Base-by-base conservation (phyloP, 2,797 vertebrate species). In the Ibycter americanus region DNA sequence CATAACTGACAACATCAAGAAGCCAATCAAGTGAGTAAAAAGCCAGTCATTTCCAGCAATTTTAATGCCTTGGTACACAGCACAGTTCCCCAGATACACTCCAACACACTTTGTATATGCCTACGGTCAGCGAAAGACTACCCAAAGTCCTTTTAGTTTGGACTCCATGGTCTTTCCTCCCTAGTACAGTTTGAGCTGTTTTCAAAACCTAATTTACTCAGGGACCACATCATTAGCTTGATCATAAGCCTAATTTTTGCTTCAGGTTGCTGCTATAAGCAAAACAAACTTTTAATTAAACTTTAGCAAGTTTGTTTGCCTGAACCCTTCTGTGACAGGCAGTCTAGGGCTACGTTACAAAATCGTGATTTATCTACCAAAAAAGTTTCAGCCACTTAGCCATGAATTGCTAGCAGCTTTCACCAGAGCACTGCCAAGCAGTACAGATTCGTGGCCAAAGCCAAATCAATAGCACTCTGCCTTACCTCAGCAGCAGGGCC, bases 391-490 rank as follows among this genome's bases (percentile, higher is more conserved):
- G 82, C 12, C 36, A 38, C 56, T 81, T 6, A 7, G 3, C 76
- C 63, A 51, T 2, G 19, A 71, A 8, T 4, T 62, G 38, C 3
- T 31, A 52, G 40, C 51, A 27, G 54, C 34, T 62, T 40, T 20
- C 47, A 51, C 9, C 5, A 81, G 18, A 42, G 29, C 29, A 46
- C 31, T 15, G 19, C 34, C 72, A 73, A 68, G 77, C 42, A 66
- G 12, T 3, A 8, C 1, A 4, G n/a, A 56, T 42, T 0, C 27
- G 42, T 34, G 42, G 55, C 19, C 14, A 29, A 59, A 61, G 51
- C 42, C 40, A 2, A 47, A 51, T 0, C 0, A 0, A 29, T 22
- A n/a, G 62, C 52, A 19, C 34, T 23, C 65, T 10, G 27, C 63
- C 80, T 54, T 9, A 51, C 76, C 68, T 42, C 44, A 18, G 26